phyloP scores from a whole-genome alignment of 2,888 invertebrate genomes.

The Dryococelus australis region DNA sequence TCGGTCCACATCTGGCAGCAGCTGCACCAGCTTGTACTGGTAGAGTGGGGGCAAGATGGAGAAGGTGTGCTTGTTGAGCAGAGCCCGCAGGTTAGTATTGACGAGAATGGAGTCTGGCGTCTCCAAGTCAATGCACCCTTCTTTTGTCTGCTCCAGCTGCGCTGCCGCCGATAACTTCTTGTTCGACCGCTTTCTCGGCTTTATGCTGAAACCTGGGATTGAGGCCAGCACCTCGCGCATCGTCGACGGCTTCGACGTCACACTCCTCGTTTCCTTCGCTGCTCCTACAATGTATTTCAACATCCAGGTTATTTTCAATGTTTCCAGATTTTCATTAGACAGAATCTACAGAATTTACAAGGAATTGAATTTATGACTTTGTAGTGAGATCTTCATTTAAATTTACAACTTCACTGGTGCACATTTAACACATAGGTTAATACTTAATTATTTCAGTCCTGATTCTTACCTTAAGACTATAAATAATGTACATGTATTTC shows the following conservation, averaged over 20 bases:
- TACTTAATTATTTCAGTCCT: no score
- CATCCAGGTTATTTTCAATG: no score
- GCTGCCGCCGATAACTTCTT: conserved; percentile 90
- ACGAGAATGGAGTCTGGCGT: conserved; percentile 95
- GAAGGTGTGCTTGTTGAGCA: conserved; percentile 93
- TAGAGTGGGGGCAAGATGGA: conserved; percentile 84
- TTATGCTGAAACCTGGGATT: conserved; percentile 85
- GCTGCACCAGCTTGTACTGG: conserved; percentile 90
- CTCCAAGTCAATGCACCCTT: conserved; percentile 94
- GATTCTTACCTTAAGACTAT: no score
- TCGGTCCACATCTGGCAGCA: conserved; percentile 91
- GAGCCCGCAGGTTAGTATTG: conserved; percentile 86
- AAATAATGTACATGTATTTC: no score
- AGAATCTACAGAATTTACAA: no score
- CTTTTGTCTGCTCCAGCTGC: conserved; percentile 90
- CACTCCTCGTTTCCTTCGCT: conserved; percentile 24
- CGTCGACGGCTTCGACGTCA: conserved; percentile 63
- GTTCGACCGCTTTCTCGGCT: conserved; percentile 76
- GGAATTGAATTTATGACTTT: no score
- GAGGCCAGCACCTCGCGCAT: conserved; percentile 90
- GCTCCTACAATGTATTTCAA: not conserved
- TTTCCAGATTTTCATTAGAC: not conserved
- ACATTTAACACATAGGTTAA: no score
- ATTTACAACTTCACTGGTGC: no score
- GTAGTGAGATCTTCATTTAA: no score